Conservation (phyloP, 2,797 vertebrate genomes). For the Esox masquinongy region DNA sequence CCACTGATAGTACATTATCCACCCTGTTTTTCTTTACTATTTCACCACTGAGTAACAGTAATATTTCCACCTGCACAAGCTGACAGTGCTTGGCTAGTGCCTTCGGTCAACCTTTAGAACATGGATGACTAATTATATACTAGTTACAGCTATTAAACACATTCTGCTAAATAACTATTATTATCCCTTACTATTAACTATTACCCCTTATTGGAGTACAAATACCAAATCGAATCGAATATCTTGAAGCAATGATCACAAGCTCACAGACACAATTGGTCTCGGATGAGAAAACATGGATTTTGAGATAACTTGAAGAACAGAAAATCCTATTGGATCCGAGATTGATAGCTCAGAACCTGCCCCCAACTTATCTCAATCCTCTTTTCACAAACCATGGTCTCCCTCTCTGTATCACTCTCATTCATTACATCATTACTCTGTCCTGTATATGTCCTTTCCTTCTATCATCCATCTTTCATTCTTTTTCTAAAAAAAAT, state of each 20-base stretch:
- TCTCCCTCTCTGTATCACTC: neutral
- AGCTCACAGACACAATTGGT: neutral
- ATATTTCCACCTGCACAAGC: conserved; percentile 24
- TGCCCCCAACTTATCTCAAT: neutral
- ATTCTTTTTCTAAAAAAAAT: neutral
- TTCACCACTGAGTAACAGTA: conserved; percentile 13
- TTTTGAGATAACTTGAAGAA: neutral
- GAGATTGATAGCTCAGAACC: neutral
- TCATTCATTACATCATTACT: neutral
- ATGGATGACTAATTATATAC: conserved; percentile 48
- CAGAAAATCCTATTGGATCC: too few relatives aligned
- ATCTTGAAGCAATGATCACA: conserved; percentile 20
- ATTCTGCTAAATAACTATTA: conserved; percentile 55
- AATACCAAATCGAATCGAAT: conserved; percentile 44
- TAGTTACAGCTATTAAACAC: conserved; percentile 50
- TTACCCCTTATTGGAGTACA: conserved; percentile 7
- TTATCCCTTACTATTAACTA: conserved; percentile 5
- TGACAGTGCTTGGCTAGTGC: conserved; percentile 36
- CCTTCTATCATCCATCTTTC: conserved; percentile 3
- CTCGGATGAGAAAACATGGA: neutral
- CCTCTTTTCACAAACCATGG: neutral
- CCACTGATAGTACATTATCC: too few relatives aligned
- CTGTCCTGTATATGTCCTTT: neutral
- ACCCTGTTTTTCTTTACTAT: neutral
- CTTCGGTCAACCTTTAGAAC: conserved; percentile 51